phyloP scores from a whole-genome alignment of 1,140 invertebrate species.

The Sinonovacula constricta region DNA sequence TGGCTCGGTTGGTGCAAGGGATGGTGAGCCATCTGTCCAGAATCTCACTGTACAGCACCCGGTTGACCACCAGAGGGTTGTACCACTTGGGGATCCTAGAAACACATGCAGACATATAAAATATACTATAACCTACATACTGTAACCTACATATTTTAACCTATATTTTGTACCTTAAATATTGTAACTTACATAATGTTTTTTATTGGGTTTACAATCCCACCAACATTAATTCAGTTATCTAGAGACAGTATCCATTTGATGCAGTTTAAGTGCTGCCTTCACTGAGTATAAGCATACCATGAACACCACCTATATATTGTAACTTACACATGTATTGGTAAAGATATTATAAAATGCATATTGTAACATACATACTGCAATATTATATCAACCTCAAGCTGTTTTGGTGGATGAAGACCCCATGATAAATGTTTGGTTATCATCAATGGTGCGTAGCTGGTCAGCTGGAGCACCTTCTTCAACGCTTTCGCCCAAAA shows the following conservation, averaged over 20 bases:
- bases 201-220: no score
- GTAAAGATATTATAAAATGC: not conserved
- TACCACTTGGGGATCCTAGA: conserved; percentile 87
- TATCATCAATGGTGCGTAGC: no score
- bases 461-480: no score
- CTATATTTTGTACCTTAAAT: not conserved
- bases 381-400: no score
- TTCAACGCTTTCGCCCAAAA: no score
- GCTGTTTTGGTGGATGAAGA: no score
- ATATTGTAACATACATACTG: not conserved
- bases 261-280: no score
- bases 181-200: not conserved
- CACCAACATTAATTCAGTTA: no score
- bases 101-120: conserved; percentile 25
- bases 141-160: not conserved
- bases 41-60: conserved; percentile 95
- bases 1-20: conserved; percentile 87
- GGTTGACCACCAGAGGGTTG: conserved; percentile 88
- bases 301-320: no score
- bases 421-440: no score
- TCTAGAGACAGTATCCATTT: no score
- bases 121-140: not conserved
- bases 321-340: not conserved
- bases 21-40: conserved; percentile 91
- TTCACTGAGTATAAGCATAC: not conserved